Percentiles rank a stretch among this genome's conserved stretches.
Conservation (phyloP, 2,113 vertebrate species). For the Pachyramphus minor region DNA sequence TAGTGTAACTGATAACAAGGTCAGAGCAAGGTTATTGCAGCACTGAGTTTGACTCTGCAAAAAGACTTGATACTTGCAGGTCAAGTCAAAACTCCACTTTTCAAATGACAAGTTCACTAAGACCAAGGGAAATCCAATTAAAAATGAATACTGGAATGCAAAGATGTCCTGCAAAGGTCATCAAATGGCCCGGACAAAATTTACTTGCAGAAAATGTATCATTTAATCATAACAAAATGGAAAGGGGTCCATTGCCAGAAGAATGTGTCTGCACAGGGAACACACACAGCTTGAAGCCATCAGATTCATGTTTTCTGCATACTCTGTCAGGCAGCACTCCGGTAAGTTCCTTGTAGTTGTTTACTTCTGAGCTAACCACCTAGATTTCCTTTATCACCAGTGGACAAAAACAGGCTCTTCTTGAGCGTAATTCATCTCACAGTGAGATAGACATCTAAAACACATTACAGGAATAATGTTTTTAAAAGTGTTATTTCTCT, state of each 20-base stretch:
- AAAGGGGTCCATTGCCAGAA: not conserved
- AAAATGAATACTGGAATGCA: not conserved
- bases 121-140: not conserved
- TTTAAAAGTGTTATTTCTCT: not conserved
- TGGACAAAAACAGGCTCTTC: not conserved
- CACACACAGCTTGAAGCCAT: not conserved
- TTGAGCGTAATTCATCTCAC: not conserved
- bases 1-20: not conserved
- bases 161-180: conserved; percentile 27
- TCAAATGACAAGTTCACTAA: not conserved
- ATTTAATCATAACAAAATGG: not conserved
- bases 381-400: not conserved
- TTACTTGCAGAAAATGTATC: conserved; percentile 7
- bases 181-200: not conserved
- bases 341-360: not conserved
- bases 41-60: not conserved
- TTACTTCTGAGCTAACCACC: not conserved
- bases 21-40: not conserved
- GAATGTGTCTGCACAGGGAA: not conserved
- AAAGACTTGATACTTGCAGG: not conserved
- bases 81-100: not conserved
- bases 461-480: not conserved
- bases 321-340: not conserved
- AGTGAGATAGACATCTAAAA: not conserved
- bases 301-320: not conserved